Percentiles rank a stretch among this genome's conserved stretches.
phyloP scores from a whole-genome alignment of 1,140 invertebrate genomes.

The Leucophenga varia region DNA sequence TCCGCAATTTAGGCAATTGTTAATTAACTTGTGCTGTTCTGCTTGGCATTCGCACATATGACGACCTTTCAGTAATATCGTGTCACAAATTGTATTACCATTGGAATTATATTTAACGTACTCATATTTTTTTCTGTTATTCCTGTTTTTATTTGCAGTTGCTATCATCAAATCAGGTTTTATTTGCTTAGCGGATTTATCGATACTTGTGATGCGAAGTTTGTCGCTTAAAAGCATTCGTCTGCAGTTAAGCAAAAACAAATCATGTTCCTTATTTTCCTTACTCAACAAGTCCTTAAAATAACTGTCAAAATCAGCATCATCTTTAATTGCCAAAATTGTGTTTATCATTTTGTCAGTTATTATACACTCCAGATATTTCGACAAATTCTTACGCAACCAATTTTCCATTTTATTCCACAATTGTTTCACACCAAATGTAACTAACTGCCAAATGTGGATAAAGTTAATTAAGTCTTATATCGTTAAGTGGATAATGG shows the following conservation, averaged over 20 bases:
- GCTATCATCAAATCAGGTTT: too few relatives aligned
- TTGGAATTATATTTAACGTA: slow-evolving; percentile 76
- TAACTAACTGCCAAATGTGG: too few relatives aligned
- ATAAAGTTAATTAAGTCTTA: too few relatives aligned
- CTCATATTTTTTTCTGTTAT: slow-evolving; percentile 74
- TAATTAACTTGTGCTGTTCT: slow-evolving; percentile 83
- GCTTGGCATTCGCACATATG: slow-evolving; percentile 91
- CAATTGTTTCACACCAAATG: too few relatives aligned
- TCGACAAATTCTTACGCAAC: slow-evolving; percentile 41
- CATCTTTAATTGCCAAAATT: slow-evolving; percentile 66
- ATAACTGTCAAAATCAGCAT: slow-evolving; percentile 69
- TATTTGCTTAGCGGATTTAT: slow-evolving; percentile 16
- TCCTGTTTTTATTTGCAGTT: not conserved
- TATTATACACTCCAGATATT: slow-evolving; percentile 65
- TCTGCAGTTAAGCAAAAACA: slow-evolving; percentile 67
- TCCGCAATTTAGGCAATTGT: slow-evolving; percentile 93
- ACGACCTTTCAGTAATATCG: slow-evolving; percentile 72
- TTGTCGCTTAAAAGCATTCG: slow-evolving; percentile 59
- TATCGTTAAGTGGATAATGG: too few relatives aligned
- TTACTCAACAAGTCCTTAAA: slow-evolving; percentile 68
- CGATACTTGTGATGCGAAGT: slow-evolving; percentile 35
- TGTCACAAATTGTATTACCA: slow-evolving; percentile 65
- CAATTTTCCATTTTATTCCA: slow-evolving; percentile 56
- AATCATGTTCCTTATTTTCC: slow-evolving; percentile 64
- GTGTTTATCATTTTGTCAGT: slow-evolving; percentile 66